Base-by-base conservation (phyloP, 2,113 vertebrate genomes). In the Leptocoma aspasia region DNA sequence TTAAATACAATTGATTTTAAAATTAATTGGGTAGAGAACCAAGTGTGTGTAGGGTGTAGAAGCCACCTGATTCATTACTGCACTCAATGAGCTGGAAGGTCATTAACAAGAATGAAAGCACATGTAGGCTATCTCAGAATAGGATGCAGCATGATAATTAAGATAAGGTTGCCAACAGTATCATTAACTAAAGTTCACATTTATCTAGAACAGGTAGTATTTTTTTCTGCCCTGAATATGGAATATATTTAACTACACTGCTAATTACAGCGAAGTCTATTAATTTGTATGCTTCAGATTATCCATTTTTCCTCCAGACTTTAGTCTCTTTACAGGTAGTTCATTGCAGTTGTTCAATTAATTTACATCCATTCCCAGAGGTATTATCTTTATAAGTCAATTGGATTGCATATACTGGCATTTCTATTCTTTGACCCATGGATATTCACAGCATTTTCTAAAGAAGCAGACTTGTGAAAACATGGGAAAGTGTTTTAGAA, bases 141-240 rank as follows among this genome's bases (percentile, higher is more conserved):
- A 70, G 64, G 64, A 61, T 66, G 79, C 76, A 81, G 54, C 6
- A 6, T 52, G 50, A 71, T 89, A 89, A 96, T 95, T 73, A 87
- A 53, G 49, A 53, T 79, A 41, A 75, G 78, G 72, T 50, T 93
- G 70, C 70, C 85, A 87, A 27, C 70, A 69, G 45, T 72, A 82
- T 87, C 73, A 54, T 95, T 95, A 92, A 76, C 66, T 92, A 44
- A 92, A 95, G 66, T 84, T 95, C 86, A 80, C 75, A 54, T 85
- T 85, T 82, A 57, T 91, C 70, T 92, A 28, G 45, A 87, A 79
- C 77, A 95, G 87, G 83, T 91, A 90, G 26, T 18, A 50, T 17
- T 77, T 66, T 70, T 61, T 88, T 47, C 53, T 89, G 42, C 39
- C 57, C 18, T 72, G 45, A 91, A 50, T 69, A 65, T 33, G 30